A percentile compares a stretch with the other conserved stretches of the same genome.
These are phyloP conservation scores for Glareola pratincola DNA, from an alignment of 2,113 vertebrate species.

Conservation along the genomic window DNA sequence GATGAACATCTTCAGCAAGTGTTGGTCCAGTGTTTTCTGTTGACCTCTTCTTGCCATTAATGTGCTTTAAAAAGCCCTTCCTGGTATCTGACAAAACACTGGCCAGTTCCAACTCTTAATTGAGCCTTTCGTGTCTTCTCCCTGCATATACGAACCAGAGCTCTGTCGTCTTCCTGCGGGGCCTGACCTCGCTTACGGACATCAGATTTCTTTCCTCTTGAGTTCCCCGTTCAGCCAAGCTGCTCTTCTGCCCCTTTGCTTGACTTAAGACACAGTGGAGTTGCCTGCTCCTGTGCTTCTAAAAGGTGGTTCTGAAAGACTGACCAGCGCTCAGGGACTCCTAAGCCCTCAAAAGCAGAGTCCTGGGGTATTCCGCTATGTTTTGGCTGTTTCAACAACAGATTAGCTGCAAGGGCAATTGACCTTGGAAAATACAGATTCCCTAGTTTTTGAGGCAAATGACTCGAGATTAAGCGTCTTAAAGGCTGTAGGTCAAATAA, in stretches of 20 bases:
- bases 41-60: neutral
- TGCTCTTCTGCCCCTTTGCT: neutral
- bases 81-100: neutral
- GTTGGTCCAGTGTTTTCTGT: neutral
- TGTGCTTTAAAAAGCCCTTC: neutral
- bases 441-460: neutral
- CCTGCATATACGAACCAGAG: neutral
- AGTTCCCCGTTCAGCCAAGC: neutral
- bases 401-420: neutral
- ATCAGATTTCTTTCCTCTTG: neutral
- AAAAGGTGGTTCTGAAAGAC: neutral
- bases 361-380: neutral
- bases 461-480: neutral
- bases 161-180: neutral
- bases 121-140: neutral
- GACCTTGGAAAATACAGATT: neutral
- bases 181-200: neutral
- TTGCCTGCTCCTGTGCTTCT: neutral
- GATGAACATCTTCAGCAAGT: neutral
- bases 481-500: neutral
- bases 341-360: neutral
- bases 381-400: neutral
- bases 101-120: neutral
- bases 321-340: neutral
- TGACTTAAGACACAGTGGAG: neutral